phyloP scores from a whole-genome alignment of 2,113 vertebrate species.

The Arvicanthis niloticus region DNA sequence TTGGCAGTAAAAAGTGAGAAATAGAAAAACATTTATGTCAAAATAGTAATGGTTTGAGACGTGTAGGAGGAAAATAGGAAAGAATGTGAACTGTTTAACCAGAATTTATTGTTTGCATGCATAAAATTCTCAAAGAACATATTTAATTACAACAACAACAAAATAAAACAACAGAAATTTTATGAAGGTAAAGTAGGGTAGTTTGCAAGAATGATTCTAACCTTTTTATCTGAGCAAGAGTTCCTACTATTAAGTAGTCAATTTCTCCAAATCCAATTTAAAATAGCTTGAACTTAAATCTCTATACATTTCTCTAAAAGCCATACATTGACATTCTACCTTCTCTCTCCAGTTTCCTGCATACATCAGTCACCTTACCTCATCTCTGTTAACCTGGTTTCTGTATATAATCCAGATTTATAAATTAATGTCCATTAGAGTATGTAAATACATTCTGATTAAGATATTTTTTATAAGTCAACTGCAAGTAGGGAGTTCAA shows the following conservation, averaged over 20 bases:
- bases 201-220: background rate
- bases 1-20: background rate
- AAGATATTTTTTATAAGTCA: slow-evolving; percentile 2
- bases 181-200: fast-evolving
- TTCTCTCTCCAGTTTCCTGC: background rate
- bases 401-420: background rate
- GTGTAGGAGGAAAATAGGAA: too few relatives aligned
- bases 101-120: background rate
- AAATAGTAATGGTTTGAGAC: background rate
- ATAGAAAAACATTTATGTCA: background rate
- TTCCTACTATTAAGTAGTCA: background rate
- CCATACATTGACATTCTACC: background rate
- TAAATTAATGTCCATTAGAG: background rate
- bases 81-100: background rate
- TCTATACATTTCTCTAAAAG: background rate
- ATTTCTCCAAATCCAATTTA: background rate
- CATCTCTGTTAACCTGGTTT: background rate
- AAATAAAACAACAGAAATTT: background rate
- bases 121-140: background rate
- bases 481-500: background rate
- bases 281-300: background rate
- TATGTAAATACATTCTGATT: background rate
- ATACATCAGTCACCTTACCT: background rate
- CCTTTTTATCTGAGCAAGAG: background rate
- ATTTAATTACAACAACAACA: background rate